phyloP scores from a whole-genome alignment of 2,888 invertebrate species.

The Caenorhabditis japonica region DNA sequence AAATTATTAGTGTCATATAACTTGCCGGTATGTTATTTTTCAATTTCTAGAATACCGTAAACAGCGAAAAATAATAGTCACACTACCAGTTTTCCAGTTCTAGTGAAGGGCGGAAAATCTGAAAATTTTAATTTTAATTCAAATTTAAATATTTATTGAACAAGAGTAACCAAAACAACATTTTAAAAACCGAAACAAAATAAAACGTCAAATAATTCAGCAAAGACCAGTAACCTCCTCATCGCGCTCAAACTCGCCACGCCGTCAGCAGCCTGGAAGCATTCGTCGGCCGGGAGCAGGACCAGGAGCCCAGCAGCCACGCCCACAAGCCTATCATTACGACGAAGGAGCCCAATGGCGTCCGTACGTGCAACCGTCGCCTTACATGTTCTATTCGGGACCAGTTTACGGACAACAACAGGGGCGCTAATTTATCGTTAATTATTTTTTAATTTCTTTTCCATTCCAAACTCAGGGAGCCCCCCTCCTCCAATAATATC shows the following conservation, averaged over 20 bases:
- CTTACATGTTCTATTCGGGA: conserved; percentile 56
- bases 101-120: not conserved
- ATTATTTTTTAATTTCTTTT: not conserved
- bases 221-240: conserved; percentile 39
- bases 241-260: conserved; percentile 46
- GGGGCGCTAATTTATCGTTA: no score
- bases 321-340: conserved; percentile 44
- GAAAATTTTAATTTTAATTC: not conserved
- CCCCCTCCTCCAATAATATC: no score
- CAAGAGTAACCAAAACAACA: not conserved
- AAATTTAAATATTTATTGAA: not conserved
- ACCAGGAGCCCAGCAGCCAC: conserved; percentile 6
- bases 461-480: conserved; percentile 31
- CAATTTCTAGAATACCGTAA: no score
- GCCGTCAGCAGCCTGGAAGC: conserved; percentile 36
- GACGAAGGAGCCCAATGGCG: conserved; percentile 56
- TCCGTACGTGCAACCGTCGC: conserved; percentile 57
- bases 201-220: no score
- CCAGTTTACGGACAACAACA: conserved; percentile 48
- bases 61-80: no score
- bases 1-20: no score
- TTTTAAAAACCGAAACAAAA: no score
- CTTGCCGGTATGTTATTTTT: conserved; percentile 1
- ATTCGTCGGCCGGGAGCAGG: conserved; percentile 23
- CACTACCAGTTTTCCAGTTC: not conserved